A percentile compares a stretch with the other conserved stretches of the same genome.
phyloP scores from a whole-genome alignment of 2,797 vertebrate species.

The Aldrovandia affinis region DNA sequence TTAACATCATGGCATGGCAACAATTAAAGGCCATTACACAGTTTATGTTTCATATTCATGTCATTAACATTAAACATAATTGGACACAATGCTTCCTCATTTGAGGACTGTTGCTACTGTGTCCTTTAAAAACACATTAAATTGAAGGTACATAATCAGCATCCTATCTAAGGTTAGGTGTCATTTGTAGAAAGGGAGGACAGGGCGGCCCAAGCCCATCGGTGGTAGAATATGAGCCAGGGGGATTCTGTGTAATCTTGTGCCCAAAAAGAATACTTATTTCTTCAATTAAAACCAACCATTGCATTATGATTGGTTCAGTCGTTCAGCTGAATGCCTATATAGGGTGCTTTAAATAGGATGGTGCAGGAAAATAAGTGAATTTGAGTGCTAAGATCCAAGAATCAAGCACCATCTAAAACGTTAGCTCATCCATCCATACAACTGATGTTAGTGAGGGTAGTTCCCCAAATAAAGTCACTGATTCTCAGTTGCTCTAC shows the following conservation, averaged over 20 bases:
- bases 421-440: neutral
- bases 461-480: constrained; percentile 67
- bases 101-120: no score
- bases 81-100: no score
- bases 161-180: no score
- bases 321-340: constrained; percentile 33
- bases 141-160: no score
- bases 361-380: constrained; percentile 42
- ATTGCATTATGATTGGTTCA: constrained; percentile 23
- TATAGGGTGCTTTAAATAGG: constrained; percentile 47
- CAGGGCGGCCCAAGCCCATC: no score
- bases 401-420: neutral
- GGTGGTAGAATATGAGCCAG: neutral
- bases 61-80: no score
- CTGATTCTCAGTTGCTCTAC: constrained; percentile 71
- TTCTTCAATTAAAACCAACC: neutral
- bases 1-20: no score
- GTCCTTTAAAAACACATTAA: no score
- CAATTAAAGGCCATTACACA: no score
- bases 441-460: constrained; percentile 24
- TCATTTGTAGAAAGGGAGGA: no score
- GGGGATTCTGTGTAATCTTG: neutral
- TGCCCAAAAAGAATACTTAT: neutral
- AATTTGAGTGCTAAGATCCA: constrained; percentile 40
- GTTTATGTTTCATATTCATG: no score